Percentiles rank a stretch among this genome's conserved stretches.
phyloP scores from a whole-genome alignment of 1,140 invertebrate species.

The Melipona quadrifasciata region DNA sequence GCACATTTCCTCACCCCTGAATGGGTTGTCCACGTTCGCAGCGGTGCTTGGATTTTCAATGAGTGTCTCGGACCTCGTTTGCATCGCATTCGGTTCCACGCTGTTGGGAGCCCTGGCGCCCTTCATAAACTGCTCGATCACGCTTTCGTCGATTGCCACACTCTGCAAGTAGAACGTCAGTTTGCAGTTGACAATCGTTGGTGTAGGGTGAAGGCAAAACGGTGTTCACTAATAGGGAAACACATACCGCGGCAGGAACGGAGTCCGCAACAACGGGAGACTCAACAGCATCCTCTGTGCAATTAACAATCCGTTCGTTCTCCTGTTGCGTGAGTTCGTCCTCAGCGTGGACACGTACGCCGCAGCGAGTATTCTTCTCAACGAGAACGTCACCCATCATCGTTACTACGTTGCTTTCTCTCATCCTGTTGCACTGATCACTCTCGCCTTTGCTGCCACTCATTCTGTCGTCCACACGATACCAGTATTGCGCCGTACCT shows the following conservation, averaged over 20 bases:
- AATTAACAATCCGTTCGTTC: constrained; percentile 32
- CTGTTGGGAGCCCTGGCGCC: constrained; percentile 33
- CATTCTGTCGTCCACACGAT: constrained; percentile 53
- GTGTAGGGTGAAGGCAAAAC: neutral
- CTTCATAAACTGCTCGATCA: constrained; percentile 48
- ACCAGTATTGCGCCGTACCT: constrained; percentile 18
- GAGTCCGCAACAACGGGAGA: constrained; percentile 32
- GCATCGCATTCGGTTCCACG: neutral
- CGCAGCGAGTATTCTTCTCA: constrained; percentile 62
- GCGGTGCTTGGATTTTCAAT: constrained; percentile 6
- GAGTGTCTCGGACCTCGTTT: neutral
- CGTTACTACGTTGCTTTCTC: constrained; percentile 56
- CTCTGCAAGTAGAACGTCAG: constrained; percentile 38
- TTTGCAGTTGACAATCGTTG: neutral
- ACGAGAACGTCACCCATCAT: constrained; percentile 78
- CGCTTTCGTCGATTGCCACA: constrained; percentile 14
- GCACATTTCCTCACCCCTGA: constrained; percentile 61
- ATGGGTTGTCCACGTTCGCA: constrained; percentile 29
- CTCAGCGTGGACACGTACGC: constrained; percentile 29
- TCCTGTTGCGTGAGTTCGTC: constrained; percentile 36
- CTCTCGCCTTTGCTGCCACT: constrained; percentile 67
- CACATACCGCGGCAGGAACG: constrained; percentile 52
- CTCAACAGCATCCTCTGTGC: constrained; percentile 47
- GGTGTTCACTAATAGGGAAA: neutral
- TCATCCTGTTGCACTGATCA: constrained; percentile 62